Conservation (phyloP, 2,888 invertebrate species). For the Macaria liturata region DNA sequence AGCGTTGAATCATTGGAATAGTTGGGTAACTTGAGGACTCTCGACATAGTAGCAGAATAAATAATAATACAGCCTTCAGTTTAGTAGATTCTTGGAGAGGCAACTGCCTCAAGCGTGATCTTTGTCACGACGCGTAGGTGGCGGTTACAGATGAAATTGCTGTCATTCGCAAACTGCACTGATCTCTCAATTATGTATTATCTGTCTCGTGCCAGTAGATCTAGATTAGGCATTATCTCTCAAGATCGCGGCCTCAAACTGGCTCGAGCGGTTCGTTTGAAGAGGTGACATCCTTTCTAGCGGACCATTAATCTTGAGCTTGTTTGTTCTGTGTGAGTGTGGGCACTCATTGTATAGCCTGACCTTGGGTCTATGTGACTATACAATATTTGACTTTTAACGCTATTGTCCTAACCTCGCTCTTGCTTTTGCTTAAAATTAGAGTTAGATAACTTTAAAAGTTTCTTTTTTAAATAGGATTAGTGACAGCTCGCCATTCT, state of each 20-base stretch:
- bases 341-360: neutral
- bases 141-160: conserved; percentile 11
- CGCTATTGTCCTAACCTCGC: conserved; percentile 8
- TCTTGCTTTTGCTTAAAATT: conserved; percentile 1
- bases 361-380: conserved; percentile 7
- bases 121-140: conserved; percentile 29
- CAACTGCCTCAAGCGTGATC: conserved; percentile 23
- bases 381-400: conserved; percentile 6
- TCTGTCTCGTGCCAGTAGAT: neutral
- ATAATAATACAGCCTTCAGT: no score
- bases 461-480: conserved; percentile 2
- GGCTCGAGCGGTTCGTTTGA: conserved; percentile 2
- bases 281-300: conserved; percentile 7
- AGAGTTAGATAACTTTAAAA: conserved; percentile 3
- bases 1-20: conserved; percentile 24
- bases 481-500: conserved; percentile 1
- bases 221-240: conserved; percentile 1
- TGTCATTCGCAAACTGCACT: no score
- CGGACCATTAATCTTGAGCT: conserved; percentile 9
- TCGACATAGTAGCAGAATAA: neutral
- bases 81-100: neutral
- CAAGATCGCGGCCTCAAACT: conserved; percentile 6
- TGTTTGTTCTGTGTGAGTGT: conserved; percentile 1
- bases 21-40: conserved; percentile 29
- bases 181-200: no score